Evolutionary conservation across 2,113 vertebrate species (phyloP).

Genomic region (Gymnarchus niloticus): DNA sequence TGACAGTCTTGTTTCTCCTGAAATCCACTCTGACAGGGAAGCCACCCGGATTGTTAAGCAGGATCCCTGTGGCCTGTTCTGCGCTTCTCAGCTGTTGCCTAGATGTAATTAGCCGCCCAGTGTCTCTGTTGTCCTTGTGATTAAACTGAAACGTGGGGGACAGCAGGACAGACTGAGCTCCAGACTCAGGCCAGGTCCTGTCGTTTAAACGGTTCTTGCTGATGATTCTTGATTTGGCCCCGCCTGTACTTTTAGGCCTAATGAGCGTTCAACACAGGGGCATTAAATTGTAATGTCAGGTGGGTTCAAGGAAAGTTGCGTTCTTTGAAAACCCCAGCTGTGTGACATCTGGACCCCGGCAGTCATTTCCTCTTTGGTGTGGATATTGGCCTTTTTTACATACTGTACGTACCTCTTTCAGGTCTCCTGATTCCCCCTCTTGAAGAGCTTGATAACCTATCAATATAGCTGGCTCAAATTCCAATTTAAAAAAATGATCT

Average conservation of each 20-base stretch:
- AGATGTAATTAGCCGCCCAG: constrained; percentile 17
- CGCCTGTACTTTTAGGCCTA: not conserved
- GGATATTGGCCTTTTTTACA: not conserved
- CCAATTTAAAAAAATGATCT: not conserved
- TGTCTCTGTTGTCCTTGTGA: constrained; percentile 17
- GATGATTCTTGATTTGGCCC: not conserved
- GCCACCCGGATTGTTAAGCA: not conserved
- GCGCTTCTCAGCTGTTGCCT: constrained; percentile 32
- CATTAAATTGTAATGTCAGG: not conserved
- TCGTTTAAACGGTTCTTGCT: not conserved
- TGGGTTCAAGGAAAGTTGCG: not conserved
- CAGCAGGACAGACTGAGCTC: not conserved
- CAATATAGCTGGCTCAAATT: no score
- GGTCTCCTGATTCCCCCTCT: not conserved
- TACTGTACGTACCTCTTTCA: not conserved
- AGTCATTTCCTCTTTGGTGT: not conserved
- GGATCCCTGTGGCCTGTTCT: constrained; percentile 17
- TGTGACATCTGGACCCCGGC: not conserved
- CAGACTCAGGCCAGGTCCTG: not conserved
- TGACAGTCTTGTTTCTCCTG: not conserved
- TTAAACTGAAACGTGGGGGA: constrained; percentile 13
- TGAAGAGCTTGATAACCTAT: no score
- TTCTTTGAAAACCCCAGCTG: not conserved
- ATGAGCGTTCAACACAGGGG: not conserved
- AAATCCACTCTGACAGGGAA: not conserved